These are phyloP conservation scores for Stomatorhinus ivindoensis DNA, from an alignment of 2,113 vertebrate species.

Conservation along the genomic window DNA sequence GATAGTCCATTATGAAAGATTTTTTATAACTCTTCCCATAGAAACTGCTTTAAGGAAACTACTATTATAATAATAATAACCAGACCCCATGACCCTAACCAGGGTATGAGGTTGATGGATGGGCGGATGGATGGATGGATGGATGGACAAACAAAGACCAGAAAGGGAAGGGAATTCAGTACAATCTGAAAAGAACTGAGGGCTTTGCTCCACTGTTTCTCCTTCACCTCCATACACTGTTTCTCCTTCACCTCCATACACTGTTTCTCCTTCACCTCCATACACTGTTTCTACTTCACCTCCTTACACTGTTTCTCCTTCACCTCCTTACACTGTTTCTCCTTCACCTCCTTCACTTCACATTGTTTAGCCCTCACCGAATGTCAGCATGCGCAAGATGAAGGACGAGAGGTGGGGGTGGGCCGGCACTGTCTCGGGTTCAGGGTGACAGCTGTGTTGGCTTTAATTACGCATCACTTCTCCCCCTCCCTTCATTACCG, in stretches of 20 bases:
- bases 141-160: not conserved
- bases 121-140: not conserved
- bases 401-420: not conserved
- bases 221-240: not conserved
- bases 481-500: conserved; percentile 10
- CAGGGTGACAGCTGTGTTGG: conserved; percentile 15
- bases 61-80: not conserved
- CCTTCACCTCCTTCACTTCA: not conserved
- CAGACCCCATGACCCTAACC: not conserved
- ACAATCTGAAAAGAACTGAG: not conserved
- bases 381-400: not conserved
- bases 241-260: not conserved
- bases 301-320: not conserved
- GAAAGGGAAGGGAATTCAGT: not conserved
- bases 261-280: not conserved
- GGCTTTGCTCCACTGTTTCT: not conserved
- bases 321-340: not conserved
- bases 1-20: not conserved
- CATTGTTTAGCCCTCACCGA: not conserved
- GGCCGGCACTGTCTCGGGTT: not conserved
- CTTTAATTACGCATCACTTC: conserved; percentile 14
- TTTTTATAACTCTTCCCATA: not conserved
- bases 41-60: not conserved
- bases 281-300: not conserved
- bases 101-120: not conserved